phyloP scores from a whole-genome alignment of 2,888 invertebrate species.

The Pollenia angustigena region DNA sequence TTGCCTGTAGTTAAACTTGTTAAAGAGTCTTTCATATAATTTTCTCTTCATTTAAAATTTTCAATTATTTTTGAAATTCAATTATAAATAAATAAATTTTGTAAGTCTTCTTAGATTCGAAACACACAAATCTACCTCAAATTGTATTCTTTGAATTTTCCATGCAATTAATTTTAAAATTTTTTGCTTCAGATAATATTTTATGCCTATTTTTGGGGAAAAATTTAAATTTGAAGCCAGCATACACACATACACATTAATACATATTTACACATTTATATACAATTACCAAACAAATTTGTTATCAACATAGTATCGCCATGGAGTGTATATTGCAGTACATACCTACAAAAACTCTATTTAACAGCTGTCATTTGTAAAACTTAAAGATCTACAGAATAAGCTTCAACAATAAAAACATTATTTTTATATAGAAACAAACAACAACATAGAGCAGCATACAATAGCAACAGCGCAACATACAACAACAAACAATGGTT shows the following conservation, averaged over 20 bases:
- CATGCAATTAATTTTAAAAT: constrained; percentile 59
- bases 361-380: constrained; percentile 67
- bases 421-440: constrained; percentile 5
- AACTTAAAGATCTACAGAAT: constrained; percentile 45
- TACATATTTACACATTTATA: neutral
- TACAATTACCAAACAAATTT: constrained; percentile 49
- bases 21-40: neutral
- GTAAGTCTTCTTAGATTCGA: neutral
- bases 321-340: neutral
- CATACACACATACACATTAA: neutral
- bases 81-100: constrained; percentile 38
- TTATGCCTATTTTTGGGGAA: constrained; percentile 58
- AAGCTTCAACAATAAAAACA: constrained; percentile 15
- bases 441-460: constrained; percentile 1
- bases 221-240: constrained; percentile 41
- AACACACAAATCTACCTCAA: constrained; percentile 19
- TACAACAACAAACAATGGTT: constrained; percentile 44
- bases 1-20: no score
- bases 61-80: constrained; percentile 44
- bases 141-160: constrained; percentile 57
- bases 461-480: constrained; percentile 37
- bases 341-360: constrained; percentile 42
- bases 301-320: neutral
- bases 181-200: constrained; percentile 27
- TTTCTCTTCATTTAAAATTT: constrained; percentile 6